Evolutionary conservation across 2,113 vertebrate species (phyloP).

Genomic region (Psilopsiagon aymara): DNA sequence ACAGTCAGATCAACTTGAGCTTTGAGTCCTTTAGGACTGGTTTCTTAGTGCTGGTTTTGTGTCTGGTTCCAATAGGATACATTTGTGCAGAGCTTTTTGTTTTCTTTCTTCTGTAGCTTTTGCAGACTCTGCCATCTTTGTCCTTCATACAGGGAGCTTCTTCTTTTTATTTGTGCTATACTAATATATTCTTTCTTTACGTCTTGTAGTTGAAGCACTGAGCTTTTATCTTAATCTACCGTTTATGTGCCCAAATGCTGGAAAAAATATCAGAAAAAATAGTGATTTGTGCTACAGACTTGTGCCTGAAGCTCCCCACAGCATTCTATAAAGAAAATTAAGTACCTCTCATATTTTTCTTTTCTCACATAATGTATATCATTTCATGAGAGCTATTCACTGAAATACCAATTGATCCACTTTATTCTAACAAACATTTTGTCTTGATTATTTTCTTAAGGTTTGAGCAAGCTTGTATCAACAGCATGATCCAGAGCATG

Average conservation of each 20-base stretch:
- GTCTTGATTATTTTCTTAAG: conserved; percentile 71
- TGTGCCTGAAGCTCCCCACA: background rate
- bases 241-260: background rate
- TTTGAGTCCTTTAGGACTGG: background rate
- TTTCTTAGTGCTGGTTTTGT: background rate
- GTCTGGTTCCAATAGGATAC: background rate
- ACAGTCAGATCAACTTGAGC: background rate
- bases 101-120: background rate
- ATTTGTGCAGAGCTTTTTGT: background rate
- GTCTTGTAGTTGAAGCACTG: background rate
- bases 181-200: background rate
- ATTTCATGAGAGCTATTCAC: conserved; percentile 1
- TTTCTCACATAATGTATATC: background rate
- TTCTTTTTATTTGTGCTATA: background rate
- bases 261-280: background rate
- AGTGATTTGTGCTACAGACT: background rate
- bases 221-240: background rate
- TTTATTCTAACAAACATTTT: conserved; percentile 43
- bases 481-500: conserved; percentile 82
- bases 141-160: background rate
- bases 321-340: background rate
- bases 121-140: background rate
- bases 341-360: background rate
- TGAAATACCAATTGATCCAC: background rate
- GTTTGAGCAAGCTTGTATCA: conserved; percentile 94